phyloP scores from a whole-genome alignment of 2,797 vertebrate genomes.

The Hippocampus kuda region DNA sequence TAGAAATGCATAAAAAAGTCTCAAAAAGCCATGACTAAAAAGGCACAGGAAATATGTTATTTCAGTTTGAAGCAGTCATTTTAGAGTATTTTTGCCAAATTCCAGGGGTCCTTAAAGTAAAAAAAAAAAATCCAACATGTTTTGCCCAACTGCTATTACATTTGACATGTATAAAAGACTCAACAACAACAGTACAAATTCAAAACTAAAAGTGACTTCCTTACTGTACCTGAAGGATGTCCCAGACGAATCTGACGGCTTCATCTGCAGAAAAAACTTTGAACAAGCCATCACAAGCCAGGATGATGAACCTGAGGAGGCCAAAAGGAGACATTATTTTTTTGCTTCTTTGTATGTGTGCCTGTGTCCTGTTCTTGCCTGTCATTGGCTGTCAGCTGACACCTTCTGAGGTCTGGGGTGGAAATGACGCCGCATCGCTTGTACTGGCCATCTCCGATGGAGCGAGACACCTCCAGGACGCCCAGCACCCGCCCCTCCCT shows the following conservation, averaged over 20 bases:
- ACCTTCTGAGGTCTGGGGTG: constrained; percentile 83
- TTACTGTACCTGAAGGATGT: constrained; percentile 74
- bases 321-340: no score
- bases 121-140: no score
- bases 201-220: not conserved
- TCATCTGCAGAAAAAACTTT: constrained; percentile 93
- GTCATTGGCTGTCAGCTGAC: constrained; percentile 80
- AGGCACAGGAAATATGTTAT: no score
- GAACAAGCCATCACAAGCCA: constrained; percentile 93
- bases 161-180: no score
- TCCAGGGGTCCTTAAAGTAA: no score
- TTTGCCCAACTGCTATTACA: no score
- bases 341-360: not conserved
- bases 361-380: constrained; percentile 54
- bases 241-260: constrained; percentile 81
- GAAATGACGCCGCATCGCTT: constrained; percentile 91
- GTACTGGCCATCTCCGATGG: constrained; percentile 93
- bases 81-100: no score
- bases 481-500: constrained; percentile 89
- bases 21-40: no score
- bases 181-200: no score
- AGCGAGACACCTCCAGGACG: constrained; percentile 90
- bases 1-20: no score
- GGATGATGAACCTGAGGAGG: constrained; percentile 77
- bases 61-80: no score